phyloP scores from a whole-genome alignment of 2,797 vertebrate genomes.

The Phataginus tricuspis region DNA sequence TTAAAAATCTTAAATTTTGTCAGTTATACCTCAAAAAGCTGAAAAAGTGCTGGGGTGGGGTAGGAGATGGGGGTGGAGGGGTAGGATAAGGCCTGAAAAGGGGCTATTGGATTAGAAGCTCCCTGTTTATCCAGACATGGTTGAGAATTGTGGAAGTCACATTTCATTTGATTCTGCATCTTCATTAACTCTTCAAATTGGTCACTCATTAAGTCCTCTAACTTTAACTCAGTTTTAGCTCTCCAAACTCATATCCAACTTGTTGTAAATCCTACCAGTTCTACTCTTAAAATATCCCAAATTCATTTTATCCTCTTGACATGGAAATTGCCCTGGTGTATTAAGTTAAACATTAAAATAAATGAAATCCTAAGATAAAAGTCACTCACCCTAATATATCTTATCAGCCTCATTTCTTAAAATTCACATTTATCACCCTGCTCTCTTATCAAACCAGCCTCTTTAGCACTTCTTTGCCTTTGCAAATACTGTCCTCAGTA shows the following conservation, averaged over 20 bases:
- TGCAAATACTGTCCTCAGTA: neutral
- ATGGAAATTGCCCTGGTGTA: neutral
- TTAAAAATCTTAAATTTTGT: neutral
- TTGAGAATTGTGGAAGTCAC: neutral
- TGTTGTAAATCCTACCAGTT: conserved; percentile 9
- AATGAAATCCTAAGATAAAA: conserved; percentile 24
- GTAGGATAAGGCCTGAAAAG: neutral
- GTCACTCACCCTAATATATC: neutral
- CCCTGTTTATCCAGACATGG: neutral
- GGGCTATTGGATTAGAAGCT: neutral
- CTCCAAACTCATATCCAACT: neutral
- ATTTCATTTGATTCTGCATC: neutral
- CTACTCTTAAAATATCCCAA: conserved; percentile 7
- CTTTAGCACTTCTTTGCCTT: neutral
- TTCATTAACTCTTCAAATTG: conserved; percentile 25
- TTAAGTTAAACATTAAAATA: conserved; percentile 33
- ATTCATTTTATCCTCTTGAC: neutral
- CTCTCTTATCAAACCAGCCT: neutral
- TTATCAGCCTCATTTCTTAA: neutral
- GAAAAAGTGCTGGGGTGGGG: too few species aligned
- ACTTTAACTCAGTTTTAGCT: conserved; percentile 12
- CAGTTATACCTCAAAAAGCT: neutral
- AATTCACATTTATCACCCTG: neutral
- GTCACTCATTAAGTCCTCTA: neutral
- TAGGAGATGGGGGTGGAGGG: too few species aligned